phyloP scores from a whole-genome alignment of 2,113 vertebrate genomes.

The Erpornis zantholeuca region DNA sequence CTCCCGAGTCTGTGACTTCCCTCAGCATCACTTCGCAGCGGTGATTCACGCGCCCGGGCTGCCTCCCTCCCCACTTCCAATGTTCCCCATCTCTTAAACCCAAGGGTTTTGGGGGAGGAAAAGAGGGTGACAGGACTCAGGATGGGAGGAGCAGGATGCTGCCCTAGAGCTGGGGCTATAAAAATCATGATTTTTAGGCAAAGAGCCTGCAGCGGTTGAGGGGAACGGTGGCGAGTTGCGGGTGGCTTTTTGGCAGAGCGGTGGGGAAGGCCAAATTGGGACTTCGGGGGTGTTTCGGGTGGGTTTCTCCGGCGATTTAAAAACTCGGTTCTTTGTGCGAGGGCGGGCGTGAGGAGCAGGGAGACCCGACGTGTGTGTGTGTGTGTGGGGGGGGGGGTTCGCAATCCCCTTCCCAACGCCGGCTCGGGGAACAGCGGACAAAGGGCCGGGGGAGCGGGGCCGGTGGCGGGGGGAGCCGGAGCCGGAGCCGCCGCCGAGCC shows the following conservation, averaged over 20 bases:
- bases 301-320: not conserved
- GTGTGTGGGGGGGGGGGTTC: not conserved
- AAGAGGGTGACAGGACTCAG: not conserved
- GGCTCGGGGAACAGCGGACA: not conserved
- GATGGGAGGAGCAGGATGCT: not conserved
- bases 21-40: not conserved
- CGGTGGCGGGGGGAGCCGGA: not conserved
- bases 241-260: not conserved
- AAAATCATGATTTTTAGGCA: not conserved
- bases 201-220: not conserved
- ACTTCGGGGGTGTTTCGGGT: not conserved
- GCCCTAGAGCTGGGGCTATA: not conserved
- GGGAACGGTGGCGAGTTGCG: not conserved
- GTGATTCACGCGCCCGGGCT: not conserved
- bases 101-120: not conserved
- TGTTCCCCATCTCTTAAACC: not conserved
- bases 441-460: not conserved
- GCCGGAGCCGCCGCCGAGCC: not conserved
- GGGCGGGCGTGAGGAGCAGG: not conserved
- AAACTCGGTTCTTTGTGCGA: not conserved
- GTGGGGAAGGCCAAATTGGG: not conserved
- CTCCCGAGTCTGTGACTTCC: conserved; percentile 16
- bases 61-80: not conserved
- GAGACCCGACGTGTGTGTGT: not conserved
- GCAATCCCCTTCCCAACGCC: not conserved